A percentile compares a stretch with the other conserved stretches of the same genome.
Conservation (phyloP, 2,888 invertebrate species). For the Buathra laborator region DNA sequence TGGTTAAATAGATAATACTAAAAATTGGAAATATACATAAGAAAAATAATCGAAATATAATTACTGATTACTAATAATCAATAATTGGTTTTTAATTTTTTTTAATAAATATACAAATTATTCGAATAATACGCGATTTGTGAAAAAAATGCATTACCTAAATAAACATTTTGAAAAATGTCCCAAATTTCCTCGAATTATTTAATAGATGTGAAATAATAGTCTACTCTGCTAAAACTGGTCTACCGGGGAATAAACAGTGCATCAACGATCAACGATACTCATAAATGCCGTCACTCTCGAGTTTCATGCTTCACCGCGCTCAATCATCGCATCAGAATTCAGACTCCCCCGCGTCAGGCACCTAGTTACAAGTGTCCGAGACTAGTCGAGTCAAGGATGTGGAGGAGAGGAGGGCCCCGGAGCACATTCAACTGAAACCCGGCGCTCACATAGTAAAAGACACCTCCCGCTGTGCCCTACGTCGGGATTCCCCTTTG, state of each 20-base stretch:
- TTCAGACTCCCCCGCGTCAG: conserved; percentile 21
- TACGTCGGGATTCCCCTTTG: conserved; percentile 17
- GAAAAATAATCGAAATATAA: too few species aligned
- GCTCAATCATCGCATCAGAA: conserved; percentile 15
- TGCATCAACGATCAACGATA: background rate
- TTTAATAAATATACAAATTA: too few species aligned
- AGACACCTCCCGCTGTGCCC: conserved; percentile 35
- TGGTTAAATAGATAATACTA: too few species aligned
- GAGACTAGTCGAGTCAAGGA: background rate
- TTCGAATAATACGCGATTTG: too few species aligned
- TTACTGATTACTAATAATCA: too few species aligned
- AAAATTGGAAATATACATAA: too few species aligned
- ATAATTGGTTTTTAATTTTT: too few species aligned
- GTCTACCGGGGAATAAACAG: background rate
- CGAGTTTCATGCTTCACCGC: conserved; percentile 21
- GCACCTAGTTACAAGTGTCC: conserved; percentile 45
- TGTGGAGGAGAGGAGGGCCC: background rate
- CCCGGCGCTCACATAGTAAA: conserved; percentile 12
- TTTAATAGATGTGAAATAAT: background rate
- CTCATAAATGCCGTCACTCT: background rate
- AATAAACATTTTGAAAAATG: background rate
- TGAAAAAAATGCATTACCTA: background rate
- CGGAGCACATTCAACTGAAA: conserved; percentile 3
- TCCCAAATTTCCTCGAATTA: background rate
- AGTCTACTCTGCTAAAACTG: background rate